Conservation (phyloP, 2,888 invertebrate species). For the Ectemnius lituratus region DNA sequence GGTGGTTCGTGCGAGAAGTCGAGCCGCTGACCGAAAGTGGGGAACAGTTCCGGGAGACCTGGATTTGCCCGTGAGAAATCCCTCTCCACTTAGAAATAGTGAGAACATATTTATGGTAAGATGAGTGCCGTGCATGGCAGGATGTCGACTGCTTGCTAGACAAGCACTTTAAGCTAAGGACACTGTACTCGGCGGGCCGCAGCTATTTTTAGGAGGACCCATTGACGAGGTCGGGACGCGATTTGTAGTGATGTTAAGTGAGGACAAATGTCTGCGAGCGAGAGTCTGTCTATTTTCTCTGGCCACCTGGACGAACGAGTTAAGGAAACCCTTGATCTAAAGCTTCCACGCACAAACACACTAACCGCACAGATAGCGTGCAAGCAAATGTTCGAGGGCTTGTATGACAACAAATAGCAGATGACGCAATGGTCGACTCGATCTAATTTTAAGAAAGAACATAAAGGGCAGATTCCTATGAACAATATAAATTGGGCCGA, state of each 20-base stretch:
- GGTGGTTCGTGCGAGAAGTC: no score
- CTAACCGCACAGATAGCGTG: not conserved
- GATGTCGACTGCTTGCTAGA: conserved; percentile 22
- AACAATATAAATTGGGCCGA: no score
- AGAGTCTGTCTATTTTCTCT: conserved; percentile 5
- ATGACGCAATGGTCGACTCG: no score
- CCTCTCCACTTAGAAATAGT: conserved; percentile 52
- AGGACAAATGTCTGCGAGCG: conserved; percentile 35
- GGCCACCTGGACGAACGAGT: conserved; percentile 3
- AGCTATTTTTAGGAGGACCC: conserved; percentile 55
- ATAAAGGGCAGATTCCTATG: no score
- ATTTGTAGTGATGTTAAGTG: conserved; percentile 54
- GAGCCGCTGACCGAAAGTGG: not conserved
- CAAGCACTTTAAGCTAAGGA: conserved; percentile 28
- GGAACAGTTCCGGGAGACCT: not conserved
- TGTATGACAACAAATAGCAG: no score
- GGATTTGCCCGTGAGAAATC: not conserved
- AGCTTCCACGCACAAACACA: conserved; percentile 18
- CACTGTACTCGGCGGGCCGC: conserved; percentile 16
- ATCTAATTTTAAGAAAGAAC: no score
- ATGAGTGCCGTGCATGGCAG: conserved; percentile 26
- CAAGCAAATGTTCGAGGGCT: no score
- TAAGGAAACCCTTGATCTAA: conserved; percentile 23
- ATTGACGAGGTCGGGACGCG: conserved; percentile 63
- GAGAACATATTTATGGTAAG: conserved; percentile 55